Percentiles rank a stretch among this genome's conserved stretches.
These are phyloP conservation scores for Tolypeutes matacus DNA, from an alignment of 2,797 vertebrate genomes.

Conservation along the genomic window DNA sequence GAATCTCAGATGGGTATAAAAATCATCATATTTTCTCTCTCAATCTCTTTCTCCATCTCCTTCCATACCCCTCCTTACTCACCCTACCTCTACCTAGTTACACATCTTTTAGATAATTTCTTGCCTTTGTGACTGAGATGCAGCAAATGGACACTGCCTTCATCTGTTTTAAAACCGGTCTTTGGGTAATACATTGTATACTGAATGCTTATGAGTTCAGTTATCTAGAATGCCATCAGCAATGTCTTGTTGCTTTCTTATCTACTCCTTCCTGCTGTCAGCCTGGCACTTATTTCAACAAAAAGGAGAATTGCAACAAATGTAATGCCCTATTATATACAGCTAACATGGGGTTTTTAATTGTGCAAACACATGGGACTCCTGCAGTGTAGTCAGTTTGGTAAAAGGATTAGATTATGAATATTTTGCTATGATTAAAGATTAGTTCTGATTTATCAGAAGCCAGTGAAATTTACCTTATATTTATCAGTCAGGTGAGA, in stretches of 20 bases:
- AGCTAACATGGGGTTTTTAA: conserved; percentile 89
- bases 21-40: conserved; percentile 78
- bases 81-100: not conserved
- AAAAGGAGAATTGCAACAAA: conserved; percentile 92
- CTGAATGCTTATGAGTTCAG: conserved; percentile 87
- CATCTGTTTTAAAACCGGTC: conserved; percentile 83
- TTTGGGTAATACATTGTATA: conserved; percentile 85
- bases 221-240: conserved; percentile 91
- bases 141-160: conserved; percentile 81
- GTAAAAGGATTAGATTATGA: conserved; percentile 93
- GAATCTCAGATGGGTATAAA: conserved; percentile 78
- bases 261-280: conserved; percentile 91
- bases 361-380: conserved; percentile 91
- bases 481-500: conserved; percentile 77
- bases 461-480: conserved; percentile 76
- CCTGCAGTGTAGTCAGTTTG: conserved; percentile 91
- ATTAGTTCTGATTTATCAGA: conserved; percentile 83
- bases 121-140: conserved; percentile 81
- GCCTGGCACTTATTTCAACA: conserved; percentile 89
- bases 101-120: conserved; percentile 72
- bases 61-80: no score
- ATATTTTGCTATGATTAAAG: conserved; percentile 91
- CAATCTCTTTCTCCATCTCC: conserved; percentile 41
- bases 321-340: conserved; percentile 88
- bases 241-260: conserved; percentile 92